Evolutionary conservation across 2,797 vertebrate species (phyloP).

Genomic region (Neopelma chrysocephalum): DNA sequence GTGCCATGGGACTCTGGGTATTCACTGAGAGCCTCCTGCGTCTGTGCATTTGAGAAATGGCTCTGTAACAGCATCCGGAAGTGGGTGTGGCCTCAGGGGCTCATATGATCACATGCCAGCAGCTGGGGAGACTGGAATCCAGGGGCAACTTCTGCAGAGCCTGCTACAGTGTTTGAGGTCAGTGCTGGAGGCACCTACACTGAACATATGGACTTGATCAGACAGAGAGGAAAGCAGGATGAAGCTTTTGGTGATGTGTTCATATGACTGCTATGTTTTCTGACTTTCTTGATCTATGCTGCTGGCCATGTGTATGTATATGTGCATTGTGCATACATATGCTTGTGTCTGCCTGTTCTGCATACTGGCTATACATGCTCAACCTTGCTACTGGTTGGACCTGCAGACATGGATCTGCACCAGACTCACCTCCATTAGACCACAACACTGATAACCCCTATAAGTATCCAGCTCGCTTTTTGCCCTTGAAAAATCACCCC

Average conservation of each 20-base stretch:
- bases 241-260: neutral
- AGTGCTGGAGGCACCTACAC: neutral
- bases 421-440: neutral
- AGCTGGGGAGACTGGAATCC: neutral
- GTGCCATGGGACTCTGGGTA: neutral
- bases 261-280: neutral
- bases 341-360: neutral
- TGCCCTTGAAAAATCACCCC: neutral
- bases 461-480: neutral
- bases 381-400: accelerated
- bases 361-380: too few relatives aligned
- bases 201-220: neutral
- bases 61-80: neutral
- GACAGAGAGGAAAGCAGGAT: neutral
- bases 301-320: neutral
- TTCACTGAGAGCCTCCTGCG: accelerated
- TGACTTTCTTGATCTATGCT: neutral
- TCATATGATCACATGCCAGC: neutral
- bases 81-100: neutral
- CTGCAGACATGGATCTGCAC: neutral
- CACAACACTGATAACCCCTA: neutral
- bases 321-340: accelerated
- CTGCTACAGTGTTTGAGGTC: neutral
- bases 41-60: neutral
- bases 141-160: neutral